Evolutionary conservation across 2,113 vertebrate species (phyloP).

Genomic region (Pelmatolapia mariae): DNA sequence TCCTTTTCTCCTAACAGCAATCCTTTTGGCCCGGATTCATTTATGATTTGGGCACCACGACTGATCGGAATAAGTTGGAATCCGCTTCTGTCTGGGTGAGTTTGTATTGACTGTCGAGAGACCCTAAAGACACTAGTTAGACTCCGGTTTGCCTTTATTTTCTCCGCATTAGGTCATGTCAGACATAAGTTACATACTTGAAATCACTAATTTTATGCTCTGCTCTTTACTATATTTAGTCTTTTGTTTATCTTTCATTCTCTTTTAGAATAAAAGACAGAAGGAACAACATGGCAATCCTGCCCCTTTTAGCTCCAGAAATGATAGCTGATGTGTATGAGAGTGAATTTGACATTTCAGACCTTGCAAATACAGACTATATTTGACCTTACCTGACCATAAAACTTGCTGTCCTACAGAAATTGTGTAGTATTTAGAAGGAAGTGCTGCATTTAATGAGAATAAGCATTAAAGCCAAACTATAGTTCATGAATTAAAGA

Average conservation of each 20-base stretch:
- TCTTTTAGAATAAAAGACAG: not conserved
- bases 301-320: rapidly evolving
- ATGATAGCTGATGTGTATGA: not conserved
- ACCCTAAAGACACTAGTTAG: rapidly evolving
- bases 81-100: not conserved
- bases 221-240: not conserved
- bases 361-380: not conserved
- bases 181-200: rapidly evolving
- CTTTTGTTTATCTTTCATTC: not conserved
- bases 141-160: not conserved
- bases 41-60: not conserved
- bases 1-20: not conserved
- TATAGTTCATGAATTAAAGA: not conserved
- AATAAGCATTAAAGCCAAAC: not conserved
- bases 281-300: not conserved
- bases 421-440: not conserved
- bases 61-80: not conserved
- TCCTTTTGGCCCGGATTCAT: rapidly evolving
- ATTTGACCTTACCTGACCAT: not conserved
- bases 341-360: not conserved
- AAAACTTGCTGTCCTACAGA: not conserved
- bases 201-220: not conserved
- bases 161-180: not conserved
- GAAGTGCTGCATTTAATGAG: not conserved
- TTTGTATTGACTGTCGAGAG: rapidly evolving